Evolutionary conservation across 35 echinoderm and acorn worm species (phyloP).

Genomic region (Eucidaris tribuloides): DNA sequence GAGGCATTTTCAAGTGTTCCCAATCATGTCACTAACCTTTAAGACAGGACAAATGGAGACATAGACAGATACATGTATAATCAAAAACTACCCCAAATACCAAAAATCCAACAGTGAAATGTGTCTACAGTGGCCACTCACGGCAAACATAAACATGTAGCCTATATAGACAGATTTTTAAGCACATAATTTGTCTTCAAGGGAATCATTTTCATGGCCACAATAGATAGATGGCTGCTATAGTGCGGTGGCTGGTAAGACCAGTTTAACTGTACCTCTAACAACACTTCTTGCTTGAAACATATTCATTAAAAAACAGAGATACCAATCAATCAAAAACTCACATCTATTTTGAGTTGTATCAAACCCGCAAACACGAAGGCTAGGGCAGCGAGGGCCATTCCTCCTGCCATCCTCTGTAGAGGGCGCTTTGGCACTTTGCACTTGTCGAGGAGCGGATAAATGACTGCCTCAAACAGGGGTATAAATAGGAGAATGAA

Average conservation of each 20-base stretch:
- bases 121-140: too few relatives aligned
- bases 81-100: too few relatives aligned
- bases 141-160: too few relatives aligned
- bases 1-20: too few relatives aligned
- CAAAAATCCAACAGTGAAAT: too few relatives aligned
- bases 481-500: constrained; percentile 89
- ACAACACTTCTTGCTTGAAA: too few relatives aligned
- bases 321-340: not conserved
- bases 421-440: constrained; percentile 79
- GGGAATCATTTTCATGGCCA: too few relatives aligned
- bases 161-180: not conserved
- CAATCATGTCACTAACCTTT: too few relatives aligned
- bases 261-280: not conserved
- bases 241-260: too few relatives aligned
- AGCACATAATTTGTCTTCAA: not conserved
- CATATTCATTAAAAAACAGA: not conserved
- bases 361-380: constrained; percentile 76
- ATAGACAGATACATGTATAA: too few relatives aligned
- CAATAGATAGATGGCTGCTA: too few relatives aligned
- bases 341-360: constrained; percentile 84
- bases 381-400: constrained; percentile 64
- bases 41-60: too few relatives aligned
- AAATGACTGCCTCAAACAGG: constrained; percentile 77
- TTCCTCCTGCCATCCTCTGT: constrained; percentile 77
- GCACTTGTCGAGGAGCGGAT: constrained; percentile 63